Base-by-base conservation (phyloP, 2,113 vertebrate species). In the Eubucco bourcierii region DNA sequence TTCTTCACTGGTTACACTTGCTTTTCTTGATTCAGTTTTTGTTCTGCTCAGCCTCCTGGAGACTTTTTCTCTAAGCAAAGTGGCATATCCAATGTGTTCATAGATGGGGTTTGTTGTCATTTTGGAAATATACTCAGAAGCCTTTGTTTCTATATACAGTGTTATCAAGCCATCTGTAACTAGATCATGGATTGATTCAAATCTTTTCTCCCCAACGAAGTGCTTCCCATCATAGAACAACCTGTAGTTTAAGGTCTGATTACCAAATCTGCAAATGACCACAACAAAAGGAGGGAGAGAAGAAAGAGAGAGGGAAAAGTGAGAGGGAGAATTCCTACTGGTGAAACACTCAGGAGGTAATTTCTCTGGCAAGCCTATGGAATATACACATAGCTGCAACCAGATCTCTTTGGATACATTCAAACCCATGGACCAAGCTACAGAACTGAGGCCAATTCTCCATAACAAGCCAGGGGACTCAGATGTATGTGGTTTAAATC, bases 81-180 rank as follows among this genome's bases (percentile, higher is more conserved):
- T 98, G 39, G 98, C 98, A 17, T 99, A 99, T 70, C 99, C 99
- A 25, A 99, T 98, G 86, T 99, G 99, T 85, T 99, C 99, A 33
- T 99, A 99, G 97, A 99, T 99, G 84, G 99, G 99, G 94, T 99
- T 99, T 14, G 99, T 99, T 77, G 99, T 99, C 99, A 99, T 99
- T 97, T 99, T 99, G 80, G 99, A 98, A 72, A 99, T 99, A 96
- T 99, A 99, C 95, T 99, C 99, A 4, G 99, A 98, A 72, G 99
- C 99, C 97, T 99, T 99, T 92, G 98, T 99, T 98, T 99, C 99
- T 91, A 99, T 99, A 96, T 99, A 99, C 85, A 99, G 89, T 1
- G 99, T 99, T 96, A 99, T 99, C 96, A 99, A 98, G 91, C 98
- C 99, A 52, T 99, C 99, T 17, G 99, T 99, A 96, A 99, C 99